A percentile compares a stretch with the other conserved stretches of the same genome.
Evolutionary conservation across 2,113 vertebrate genomes (phyloP).

Genomic region (Nannospalax galili): DNA sequence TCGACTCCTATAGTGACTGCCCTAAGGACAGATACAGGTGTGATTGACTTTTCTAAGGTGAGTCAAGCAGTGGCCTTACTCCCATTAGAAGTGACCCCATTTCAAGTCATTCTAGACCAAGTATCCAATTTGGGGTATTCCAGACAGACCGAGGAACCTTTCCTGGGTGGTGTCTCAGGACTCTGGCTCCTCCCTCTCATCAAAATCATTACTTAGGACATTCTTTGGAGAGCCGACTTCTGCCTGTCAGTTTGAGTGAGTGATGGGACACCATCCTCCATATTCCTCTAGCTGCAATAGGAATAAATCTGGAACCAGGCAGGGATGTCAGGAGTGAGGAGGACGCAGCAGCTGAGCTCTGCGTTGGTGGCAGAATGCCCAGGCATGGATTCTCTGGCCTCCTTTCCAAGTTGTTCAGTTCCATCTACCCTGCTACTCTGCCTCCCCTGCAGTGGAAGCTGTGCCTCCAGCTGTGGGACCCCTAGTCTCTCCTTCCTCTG

Average conservation of each 20-base stretch:
- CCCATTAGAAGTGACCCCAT: background rate
- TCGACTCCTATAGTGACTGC: background rate
- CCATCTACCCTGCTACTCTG: background rate
- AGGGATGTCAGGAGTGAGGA: background rate
- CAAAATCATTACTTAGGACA: background rate
- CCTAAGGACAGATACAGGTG: background rate
- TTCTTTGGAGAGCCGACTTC: background rate
- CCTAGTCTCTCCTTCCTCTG: background rate
- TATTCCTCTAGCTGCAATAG: background rate
- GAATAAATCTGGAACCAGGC: conserved; percentile 6
- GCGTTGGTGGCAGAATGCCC: conserved; percentile 26
- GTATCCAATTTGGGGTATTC: background rate
- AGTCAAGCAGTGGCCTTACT: background rate
- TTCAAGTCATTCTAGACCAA: background rate
- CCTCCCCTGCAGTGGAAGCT: background rate
- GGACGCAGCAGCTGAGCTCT: conserved; percentile 14
- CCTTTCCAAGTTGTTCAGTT: background rate
- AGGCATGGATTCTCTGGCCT: background rate
- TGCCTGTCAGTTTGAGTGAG: background rate
- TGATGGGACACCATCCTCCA: background rate
- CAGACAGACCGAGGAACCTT: background rate
- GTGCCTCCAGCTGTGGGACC: background rate
- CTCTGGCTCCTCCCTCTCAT: background rate
- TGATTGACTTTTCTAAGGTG: background rate
- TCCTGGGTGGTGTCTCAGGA: background rate